Evolutionary conservation across 2,888 invertebrate genomes (phyloP).

Genomic region (Diabrotica balteata): DNA sequence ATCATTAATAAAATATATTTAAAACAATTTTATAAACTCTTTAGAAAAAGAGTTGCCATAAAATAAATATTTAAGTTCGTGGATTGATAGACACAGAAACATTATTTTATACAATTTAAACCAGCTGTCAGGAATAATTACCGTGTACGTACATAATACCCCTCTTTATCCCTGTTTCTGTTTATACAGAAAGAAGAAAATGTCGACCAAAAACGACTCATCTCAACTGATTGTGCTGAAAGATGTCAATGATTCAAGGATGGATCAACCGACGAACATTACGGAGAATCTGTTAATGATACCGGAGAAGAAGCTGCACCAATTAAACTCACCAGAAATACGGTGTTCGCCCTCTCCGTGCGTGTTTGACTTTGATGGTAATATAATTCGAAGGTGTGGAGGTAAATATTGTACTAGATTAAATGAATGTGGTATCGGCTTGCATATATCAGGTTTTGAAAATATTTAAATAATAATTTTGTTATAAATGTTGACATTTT

Average conservation of each 20-base stretch:
- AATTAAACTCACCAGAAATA: constrained; percentile 53
- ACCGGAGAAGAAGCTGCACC: constrained; percentile 21
- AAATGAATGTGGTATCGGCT: too few relatives aligned
- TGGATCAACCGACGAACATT: constrained; percentile 6
- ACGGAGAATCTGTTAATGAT: constrained; percentile 13
- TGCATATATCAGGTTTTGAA: too few relatives aligned
- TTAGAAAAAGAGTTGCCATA: too few relatives aligned
- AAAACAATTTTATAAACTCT: too few relatives aligned
- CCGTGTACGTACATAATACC: background rate
- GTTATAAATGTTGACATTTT: too few relatives aligned
- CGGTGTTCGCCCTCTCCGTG: constrained; percentile 58
- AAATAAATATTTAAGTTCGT: too few relatives aligned
- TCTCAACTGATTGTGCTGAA: constrained; percentile 1
- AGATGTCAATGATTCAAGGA: constrained; percentile 12
- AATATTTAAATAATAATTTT: too few relatives aligned
- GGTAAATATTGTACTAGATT: constrained; percentile 15
- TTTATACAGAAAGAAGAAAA: constrained; percentile 11
- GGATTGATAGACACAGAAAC: too few relatives aligned
- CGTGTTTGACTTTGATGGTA: constrained; percentile 49
- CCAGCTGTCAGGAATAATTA: constrained; percentile 8
- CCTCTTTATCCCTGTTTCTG: background rate
- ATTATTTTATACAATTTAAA: background rate
- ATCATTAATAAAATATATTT: too few relatives aligned
- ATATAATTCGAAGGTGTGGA: constrained; percentile 31
- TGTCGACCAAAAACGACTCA: constrained; percentile 11